phyloP scores from a whole-genome alignment of 2,113 vertebrate species.

The Pelmatolapia mariae region DNA sequence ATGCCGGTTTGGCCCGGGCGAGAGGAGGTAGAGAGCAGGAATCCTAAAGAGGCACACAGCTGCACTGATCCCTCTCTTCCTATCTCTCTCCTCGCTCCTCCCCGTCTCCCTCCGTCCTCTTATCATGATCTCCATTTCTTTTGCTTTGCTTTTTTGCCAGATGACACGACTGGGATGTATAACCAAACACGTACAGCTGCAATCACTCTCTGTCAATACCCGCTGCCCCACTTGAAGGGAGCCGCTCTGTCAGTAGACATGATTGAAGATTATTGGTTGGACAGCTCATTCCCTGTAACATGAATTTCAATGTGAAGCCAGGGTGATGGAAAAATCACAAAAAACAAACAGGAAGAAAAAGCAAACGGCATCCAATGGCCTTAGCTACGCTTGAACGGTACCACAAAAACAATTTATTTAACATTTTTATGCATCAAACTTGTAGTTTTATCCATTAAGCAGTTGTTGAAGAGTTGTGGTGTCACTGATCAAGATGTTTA shows the following conservation, averaged over 20 bases:
- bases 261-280: background rate
- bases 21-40: constrained; percentile 70
- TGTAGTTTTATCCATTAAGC: background rate
- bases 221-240: background rate
- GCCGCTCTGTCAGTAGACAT: background rate
- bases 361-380: background rate
- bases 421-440: background rate
- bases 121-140: background rate
- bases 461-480: background rate
- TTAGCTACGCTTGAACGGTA: background rate
- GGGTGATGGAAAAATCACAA: background rate
- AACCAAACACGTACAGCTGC: background rate
- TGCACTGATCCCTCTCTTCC: constrained; percentile 41
- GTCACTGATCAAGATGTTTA: background rate
- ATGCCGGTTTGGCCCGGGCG: constrained; percentile 69
- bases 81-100: constrained; percentile 4
- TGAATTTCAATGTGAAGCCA: background rate
- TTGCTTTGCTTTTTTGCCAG: background rate
- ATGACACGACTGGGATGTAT: background rate
- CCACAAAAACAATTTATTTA: accelerated
- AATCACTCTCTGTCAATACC: background rate
- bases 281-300: background rate
- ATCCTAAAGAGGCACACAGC: constrained; percentile 79
- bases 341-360: background rate
- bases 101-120: background rate